These are phyloP conservation scores for Tryphoninae sp. DNA, from an alignment of 2,888 invertebrate genomes.

Conservation along the genomic window DNA sequence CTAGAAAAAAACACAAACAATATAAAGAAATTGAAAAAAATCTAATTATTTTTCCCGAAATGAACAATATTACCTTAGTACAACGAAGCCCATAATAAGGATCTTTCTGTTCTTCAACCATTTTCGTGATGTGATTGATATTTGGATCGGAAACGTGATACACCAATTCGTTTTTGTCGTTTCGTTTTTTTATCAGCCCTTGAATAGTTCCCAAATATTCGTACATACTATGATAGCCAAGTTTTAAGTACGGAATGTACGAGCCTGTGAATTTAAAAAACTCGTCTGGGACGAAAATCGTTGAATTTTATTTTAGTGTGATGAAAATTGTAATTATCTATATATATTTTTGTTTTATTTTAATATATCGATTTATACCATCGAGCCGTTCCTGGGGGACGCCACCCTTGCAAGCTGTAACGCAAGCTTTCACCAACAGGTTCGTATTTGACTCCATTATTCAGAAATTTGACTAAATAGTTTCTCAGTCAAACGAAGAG, in stretches of 20 bases:
- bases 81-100: not conserved
- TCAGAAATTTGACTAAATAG: not conserved
- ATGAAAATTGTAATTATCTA: not conserved
- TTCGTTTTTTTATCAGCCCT: constrained; percentile 52
- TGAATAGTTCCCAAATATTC: constrained; percentile 56
- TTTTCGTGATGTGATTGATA: constrained; percentile 62
- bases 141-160: constrained; percentile 60
- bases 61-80: constrained; percentile 11
- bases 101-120: constrained; percentile 64
- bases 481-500: constrained; percentile 1
- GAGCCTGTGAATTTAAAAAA: constrained; percentile 59
- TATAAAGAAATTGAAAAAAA: not conserved
- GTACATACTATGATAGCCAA: constrained; percentile 63
- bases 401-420: constrained; percentile 65
- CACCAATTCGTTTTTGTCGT: constrained; percentile 40
- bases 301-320: not conserved
- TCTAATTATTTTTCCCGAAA: not conserved
- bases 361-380: constrained; percentile 49
- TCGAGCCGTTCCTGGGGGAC: constrained; percentile 60
- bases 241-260: constrained; percentile 63
- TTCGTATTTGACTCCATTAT: constrained; percentile 45
- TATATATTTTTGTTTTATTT: not conserved
- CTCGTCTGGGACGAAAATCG: constrained; percentile 43
- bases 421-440: constrained; percentile 53
- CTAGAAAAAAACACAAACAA: not conserved